These are phyloP conservation scores for Limnephilus auricula DNA, from an alignment of 2,888 invertebrate species.

Conservation along the genomic window DNA sequence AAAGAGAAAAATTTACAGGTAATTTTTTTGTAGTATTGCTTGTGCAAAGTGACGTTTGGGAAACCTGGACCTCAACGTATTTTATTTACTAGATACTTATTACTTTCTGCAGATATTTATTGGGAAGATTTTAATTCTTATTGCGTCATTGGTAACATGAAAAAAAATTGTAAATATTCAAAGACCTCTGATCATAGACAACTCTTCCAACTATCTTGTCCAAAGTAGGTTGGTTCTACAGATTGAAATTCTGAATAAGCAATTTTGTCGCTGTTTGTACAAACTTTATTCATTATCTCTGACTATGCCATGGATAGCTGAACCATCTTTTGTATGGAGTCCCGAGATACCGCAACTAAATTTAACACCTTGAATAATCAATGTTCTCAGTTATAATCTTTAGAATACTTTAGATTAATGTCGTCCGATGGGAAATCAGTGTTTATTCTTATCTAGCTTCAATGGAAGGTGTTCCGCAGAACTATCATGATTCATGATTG, in stretches of 20 bases:
- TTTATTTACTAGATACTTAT: too few species aligned
- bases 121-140: too few species aligned
- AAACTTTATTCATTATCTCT: background rate
- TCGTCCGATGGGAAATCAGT: background rate
- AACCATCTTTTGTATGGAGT: too few species aligned
- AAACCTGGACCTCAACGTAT: too few species aligned
- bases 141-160: background rate
- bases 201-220: background rate
- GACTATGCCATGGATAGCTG: background rate
- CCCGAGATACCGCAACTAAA: background rate
- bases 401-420: background rate
- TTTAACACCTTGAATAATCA: background rate
- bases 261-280: background rate
- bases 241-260: background rate
- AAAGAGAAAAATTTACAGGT: too few species aligned
- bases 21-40: too few species aligned
- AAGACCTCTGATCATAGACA: background rate
- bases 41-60: too few species aligned
- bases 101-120: too few species aligned
- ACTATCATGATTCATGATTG: background rate
- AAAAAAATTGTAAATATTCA: background rate
- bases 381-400: background rate
- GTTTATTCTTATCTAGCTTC: background rate
- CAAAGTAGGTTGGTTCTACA: background rate
- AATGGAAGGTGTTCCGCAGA: background rate